phyloP scores from a whole-genome alignment of 92 coral and sea anemone genomes.

The Zoanthus solanderi region DNA sequence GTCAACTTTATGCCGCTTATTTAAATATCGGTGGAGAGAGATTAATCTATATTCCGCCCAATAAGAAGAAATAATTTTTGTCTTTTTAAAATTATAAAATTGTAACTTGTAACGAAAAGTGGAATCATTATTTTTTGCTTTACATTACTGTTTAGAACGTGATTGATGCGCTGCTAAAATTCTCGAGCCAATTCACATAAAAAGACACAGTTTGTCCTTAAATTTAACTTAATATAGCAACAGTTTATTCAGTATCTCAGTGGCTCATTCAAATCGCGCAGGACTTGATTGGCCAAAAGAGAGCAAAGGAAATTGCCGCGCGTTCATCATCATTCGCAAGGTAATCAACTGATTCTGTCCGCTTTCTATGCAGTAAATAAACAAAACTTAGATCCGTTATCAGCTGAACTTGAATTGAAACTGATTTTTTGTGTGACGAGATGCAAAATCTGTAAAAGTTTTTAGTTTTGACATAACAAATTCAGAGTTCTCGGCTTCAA shows the following conservation, averaged over 20 bases:
- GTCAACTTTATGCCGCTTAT: conserved; percentile 10
- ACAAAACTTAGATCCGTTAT: conserved; percentile 29
- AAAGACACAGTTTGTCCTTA: not conserved
- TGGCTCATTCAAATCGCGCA: conserved; percentile 12
- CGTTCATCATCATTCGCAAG: conserved; percentile 35
- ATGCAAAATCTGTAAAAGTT: not conserved
- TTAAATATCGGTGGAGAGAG: conserved; percentile 17
- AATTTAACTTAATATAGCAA: conserved; percentile 21
- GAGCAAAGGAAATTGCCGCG: conserved; percentile 35
- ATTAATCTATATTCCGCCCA: conserved; percentile 3
- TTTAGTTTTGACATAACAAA: not conserved
- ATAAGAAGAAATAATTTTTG: not conserved
- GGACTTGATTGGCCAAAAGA: conserved; percentile 29
- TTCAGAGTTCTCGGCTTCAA: not conserved
- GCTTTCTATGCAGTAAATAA: conserved; percentile 24
- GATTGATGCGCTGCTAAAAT: not conserved
- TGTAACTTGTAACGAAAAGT: not conserved
- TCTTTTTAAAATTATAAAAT: not conserved
- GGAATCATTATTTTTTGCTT: not conserved
- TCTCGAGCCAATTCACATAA: not conserved
- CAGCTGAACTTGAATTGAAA: conserved; percentile 18
- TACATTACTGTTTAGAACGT: not conserved
- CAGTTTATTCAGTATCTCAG: conserved; percentile 22
- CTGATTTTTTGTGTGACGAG: not conserved
- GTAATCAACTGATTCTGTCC: conserved; percentile 22